Base-by-base conservation (phyloP, 2,797 vertebrate species). In the Rhodeus uyekii region DNA sequence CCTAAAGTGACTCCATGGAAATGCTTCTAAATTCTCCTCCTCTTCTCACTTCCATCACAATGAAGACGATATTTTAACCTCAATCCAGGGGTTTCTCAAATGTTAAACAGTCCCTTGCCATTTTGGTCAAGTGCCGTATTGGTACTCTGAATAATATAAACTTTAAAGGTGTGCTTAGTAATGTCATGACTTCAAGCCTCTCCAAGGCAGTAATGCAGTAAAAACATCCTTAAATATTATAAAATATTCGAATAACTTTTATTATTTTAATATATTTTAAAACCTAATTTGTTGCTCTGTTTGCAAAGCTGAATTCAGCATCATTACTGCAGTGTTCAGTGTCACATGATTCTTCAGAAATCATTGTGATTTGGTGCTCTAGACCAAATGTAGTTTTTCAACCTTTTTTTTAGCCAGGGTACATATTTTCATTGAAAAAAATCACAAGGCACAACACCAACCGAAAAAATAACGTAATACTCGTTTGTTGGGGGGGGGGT, bases 1-100 rank as follows among this genome's bases (percentile, higher is more conserved):
- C 93, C 67, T 85, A 88, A 92, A 92, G 86, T 92, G 92, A 94
- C 93, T 92, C 87, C 89, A 3, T 89, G 81, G 0, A 84, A 88
- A 89, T 87, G 87, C 87, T 85, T 90, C 83, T 80, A 88, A 84
- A 39, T 72, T 83, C 65, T 73, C 34, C 34, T 63, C 75, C 63
- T 55, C 67, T 27, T 46, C 46, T 42, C 22, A 75, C 55, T 83
- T 46, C 27, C 32, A 6, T 27, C 44, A 79, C 50, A 67, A 42
- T 68, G 12, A 12, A 38, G 67, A 65, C 36, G 48, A 60, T 82
- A 78, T 53, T 27, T 86, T 71, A 84, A 84, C 71, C 76, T 82
- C 38, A 38, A 42, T 22, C 34, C 7, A 50, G n/a, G 42, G 64
- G 24, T 46, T 63, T 46, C 38, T 44, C 16, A 78, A 48, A 60